Percentiles rank a stretch among this genome's conserved stretches.
phyloP scores from a whole-genome alignment of 2,888 invertebrate genomes.

The Rhagophthalmus giganteus region DNA sequence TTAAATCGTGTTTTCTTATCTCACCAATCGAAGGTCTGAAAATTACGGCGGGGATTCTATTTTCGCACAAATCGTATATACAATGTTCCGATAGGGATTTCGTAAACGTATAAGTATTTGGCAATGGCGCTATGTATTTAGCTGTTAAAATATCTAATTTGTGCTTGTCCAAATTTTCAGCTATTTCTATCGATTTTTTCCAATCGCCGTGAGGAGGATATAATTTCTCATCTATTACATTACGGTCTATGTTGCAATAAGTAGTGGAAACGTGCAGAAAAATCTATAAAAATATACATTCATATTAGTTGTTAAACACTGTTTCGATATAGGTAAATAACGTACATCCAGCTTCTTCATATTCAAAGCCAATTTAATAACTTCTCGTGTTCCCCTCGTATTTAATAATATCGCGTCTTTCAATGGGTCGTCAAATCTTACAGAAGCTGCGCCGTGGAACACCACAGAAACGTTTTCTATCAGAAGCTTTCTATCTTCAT shows the following conservation, averaged over 20 bases:
- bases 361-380: constrained; percentile 63
- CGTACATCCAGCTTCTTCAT: constrained; percentile 53
- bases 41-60: constrained; percentile 73
- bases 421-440: constrained; percentile 81
- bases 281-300: too few species aligned
- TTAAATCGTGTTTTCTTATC: too few species aligned
- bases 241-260: constrained; percentile 79
- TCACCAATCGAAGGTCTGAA: constrained; percentile 88
- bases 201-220: constrained; percentile 73
- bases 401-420: constrained; percentile 67
- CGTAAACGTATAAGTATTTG: constrained; percentile 91
- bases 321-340: too few species aligned
- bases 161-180: constrained; percentile 64
- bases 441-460: constrained; percentile 80
- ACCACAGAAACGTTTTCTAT: constrained; percentile 67
- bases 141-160: constrained; percentile 61
- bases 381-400: constrained; percentile 66
- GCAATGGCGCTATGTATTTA: constrained; percentile 66
- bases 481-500: constrained; percentile 57
- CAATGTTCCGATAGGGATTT: constrained; percentile 86
- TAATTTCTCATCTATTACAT: constrained; percentile 73
- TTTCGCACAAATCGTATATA: constrained; percentile 62
- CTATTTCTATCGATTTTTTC: constrained; percentile 67
- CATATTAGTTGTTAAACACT: too few species aligned
- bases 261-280: constrained; percentile 86